phyloP scores from a whole-genome alignment of 2,888 invertebrate species.

The Lycocerus yunnanus region DNA sequence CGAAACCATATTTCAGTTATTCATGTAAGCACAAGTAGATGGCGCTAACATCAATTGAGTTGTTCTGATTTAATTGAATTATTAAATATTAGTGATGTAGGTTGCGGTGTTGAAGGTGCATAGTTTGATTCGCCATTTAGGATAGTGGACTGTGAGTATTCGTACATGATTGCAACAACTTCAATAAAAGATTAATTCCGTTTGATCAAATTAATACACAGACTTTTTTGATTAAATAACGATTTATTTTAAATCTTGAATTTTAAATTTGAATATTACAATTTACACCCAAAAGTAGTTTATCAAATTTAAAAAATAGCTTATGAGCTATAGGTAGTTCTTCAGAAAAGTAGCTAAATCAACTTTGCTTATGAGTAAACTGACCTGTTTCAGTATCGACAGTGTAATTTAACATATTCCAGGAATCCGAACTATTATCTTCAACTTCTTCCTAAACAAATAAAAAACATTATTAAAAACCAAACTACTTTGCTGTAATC shows the following conservation, averaged over 20 bases:
- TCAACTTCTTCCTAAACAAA: constrained; percentile 42
- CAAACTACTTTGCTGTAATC: background rate
- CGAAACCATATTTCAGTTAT: too few species aligned
- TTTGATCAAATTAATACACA: too few species aligned
- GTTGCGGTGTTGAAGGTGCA: background rate
- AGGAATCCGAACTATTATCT: constrained; percentile 56
- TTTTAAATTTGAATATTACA: too few species aligned
- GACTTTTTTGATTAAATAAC: too few species aligned
- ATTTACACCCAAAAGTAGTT: background rate
- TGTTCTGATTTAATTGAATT: too few species aligned
- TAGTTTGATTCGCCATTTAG: too few species aligned
- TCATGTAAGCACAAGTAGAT: too few species aligned
- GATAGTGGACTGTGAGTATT: background rate
- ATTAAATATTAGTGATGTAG: background rate
- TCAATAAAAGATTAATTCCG: background rate
- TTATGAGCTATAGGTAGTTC: background rate
- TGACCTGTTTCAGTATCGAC: constrained; percentile 86
- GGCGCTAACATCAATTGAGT: too few species aligned
- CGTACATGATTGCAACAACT: background rate
- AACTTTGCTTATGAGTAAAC: constrained; percentile 25
- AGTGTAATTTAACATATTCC: constrained; percentile 82
- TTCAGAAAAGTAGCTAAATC: background rate
- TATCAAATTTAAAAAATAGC: background rate
- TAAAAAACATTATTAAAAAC: constrained; percentile 15
- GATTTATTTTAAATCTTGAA: too few species aligned